Base-by-base conservation (phyloP, 2,113 vertebrate genomes). In the Rissa tridactyla region DNA sequence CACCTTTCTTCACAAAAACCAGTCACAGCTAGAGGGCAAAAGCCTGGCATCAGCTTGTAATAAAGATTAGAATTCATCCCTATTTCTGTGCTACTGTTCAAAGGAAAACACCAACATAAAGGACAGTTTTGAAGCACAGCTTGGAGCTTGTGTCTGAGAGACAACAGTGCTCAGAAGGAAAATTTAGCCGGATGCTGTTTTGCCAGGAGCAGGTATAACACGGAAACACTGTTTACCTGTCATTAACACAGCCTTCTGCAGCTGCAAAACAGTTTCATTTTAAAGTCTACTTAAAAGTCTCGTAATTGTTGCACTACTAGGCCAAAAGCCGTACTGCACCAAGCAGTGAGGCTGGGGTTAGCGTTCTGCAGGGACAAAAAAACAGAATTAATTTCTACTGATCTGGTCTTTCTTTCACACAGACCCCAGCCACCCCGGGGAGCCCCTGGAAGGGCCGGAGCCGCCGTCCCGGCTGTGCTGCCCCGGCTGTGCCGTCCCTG, bases 11-110 rank as follows among this genome's bases (percentile, higher is more conserved):
- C 86, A 29, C n/a, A 86, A 47, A 69, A 58, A 10, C 15, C 44
- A 51, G 47, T 5, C 82, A n/a, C 88, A 58, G 88, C 75, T 27
- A 44, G 70, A 88, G 82, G 88, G 75, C 65, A 85, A 96, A 66
- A 54, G 69, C 61, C 77, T 13, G 2, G 40, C 49, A 64, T 21
- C 72, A 55, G 46, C 34, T n/a, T 44, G 61, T 52, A 44, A 61
- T 9, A 54, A 69, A 69, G 58, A 90, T 47, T 15, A 85, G 87
- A 49, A 82, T 85, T 79, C 64, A 85, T 14, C 34, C 54, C 26
- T 51, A 5, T 34, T n/a, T 68, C 36, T n/a, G 60, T 23, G 55
- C 30, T 23, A 30, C 47, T 40, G 49, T 42, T 72, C 85, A 70
- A 58, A 85, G 71, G 51, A n/a, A 73, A 92, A 66, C 20, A 7